Conservation (phyloP, 2,797 vertebrate genomes). For the Schizothorax lantsangensis region DNA sequence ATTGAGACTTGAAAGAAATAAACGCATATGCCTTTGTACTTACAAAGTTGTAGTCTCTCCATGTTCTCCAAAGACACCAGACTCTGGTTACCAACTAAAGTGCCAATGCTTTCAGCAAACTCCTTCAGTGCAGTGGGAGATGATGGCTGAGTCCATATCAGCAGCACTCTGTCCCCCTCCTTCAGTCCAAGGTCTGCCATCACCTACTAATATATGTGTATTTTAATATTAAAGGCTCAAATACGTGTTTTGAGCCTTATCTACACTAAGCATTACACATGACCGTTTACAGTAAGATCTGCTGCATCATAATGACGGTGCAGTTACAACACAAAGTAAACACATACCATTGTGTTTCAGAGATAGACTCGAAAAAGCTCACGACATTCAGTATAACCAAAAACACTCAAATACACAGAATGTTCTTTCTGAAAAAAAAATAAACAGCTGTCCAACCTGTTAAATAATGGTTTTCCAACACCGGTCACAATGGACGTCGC, state of each 20-base stretch:
- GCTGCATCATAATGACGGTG: constrained; percentile 1
- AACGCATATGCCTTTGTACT: constrained; percentile 60
- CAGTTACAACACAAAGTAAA: background rate
- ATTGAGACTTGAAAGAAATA: background rate
- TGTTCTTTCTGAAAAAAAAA: background rate
- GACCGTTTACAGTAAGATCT: background rate
- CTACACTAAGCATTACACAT: background rate
- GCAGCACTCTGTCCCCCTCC: constrained; percentile 80
- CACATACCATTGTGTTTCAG: background rate
- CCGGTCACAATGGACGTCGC: background rate
- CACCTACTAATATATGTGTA: constrained; percentile 31
- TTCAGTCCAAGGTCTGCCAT: constrained; percentile 84
- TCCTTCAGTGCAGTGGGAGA: constrained; percentile 73
- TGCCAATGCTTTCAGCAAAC: constrained; percentile 76
- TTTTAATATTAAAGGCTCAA: background rate
- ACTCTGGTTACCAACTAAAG: constrained; percentile 73
- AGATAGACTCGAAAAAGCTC: background rate
- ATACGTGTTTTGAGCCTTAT: background rate
- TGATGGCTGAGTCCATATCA: constrained; percentile 85
- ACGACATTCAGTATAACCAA: background rate
- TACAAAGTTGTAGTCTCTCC: constrained; percentile 84
- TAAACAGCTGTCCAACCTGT: background rate
- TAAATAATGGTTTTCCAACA: background rate
- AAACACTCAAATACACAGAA: background rate
- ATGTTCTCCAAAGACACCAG: constrained; percentile 86